Base-by-base conservation (phyloP, 2,797 vertebrate genomes). In the Pangasius macronema region DNA sequence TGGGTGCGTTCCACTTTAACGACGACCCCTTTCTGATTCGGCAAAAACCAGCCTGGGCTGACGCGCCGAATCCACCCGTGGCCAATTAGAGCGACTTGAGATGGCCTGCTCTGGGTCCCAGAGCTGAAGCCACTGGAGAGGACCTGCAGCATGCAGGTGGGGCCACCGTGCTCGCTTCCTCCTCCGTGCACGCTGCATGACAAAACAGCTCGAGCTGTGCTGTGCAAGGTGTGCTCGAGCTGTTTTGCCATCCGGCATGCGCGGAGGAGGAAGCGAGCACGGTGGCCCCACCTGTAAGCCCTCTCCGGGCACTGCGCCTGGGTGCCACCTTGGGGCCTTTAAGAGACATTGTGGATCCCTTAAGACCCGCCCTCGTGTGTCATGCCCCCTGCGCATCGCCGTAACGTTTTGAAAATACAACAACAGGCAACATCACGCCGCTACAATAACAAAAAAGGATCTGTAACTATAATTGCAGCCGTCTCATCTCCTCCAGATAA, bases 51-150 rank as follows among this genome's bases (percentile, higher is more conserved):
- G 79, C 55, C 83, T 67, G 70, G 83, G 85, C 87, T 90, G 87
- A 92, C 87, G 89, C 67, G 72, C 77, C 59, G 79, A 49, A 88
- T 84, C 89, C 91, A 92, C 90, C 90, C 87, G 90, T 92, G 92
- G 92, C 92, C 92, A 93, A 93, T 93, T 93, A 93, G 85, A 73
- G 88, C 42, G 88, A 92, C 88, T 87, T 51, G 46, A 72, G 87
- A 89, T 84, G 81, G 86, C 87, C 84, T 84, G 33, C 85, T 89
- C 88, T 81, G 87, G 36, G 68, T 87, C 88, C 88, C 72, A 51
- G 86, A 79, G 87, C 80, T 63, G 36, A 85, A 85, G 85, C 88
- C 88, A 80, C 88, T 30, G 42, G 90, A 92, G 90, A 90, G 61
- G 67, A 73, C 42, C 77, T 24, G 57, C 84, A 59, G 84, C 87